Conservation (phyloP, 2,797 vertebrate species). For the Morelia viridis region DNA sequence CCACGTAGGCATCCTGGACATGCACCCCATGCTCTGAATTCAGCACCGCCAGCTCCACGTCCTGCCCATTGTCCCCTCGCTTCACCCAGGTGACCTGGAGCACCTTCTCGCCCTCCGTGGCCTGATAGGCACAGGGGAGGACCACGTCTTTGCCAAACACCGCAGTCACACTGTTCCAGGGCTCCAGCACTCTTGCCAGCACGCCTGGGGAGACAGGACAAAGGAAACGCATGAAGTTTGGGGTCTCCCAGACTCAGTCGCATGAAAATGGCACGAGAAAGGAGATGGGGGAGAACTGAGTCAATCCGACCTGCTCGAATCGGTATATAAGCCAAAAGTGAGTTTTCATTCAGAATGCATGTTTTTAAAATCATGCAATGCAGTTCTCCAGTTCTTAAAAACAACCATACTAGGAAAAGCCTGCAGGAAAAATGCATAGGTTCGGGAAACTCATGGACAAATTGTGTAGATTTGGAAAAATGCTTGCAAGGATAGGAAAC, state of each 20-base stretch:
- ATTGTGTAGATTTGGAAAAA: too few species aligned
- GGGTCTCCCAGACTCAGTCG: neutral
- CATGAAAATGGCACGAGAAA: neutral
- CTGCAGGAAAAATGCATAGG: neutral
- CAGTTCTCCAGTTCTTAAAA: neutral
- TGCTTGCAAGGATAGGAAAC: neutral
- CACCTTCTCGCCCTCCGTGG: slow-evolving; percentile 73
- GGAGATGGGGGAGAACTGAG: too few species aligned
- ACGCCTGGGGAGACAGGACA: slow-evolving; percentile 56
- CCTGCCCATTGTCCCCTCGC: slow-evolving; percentile 31
- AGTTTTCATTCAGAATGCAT: too few species aligned
- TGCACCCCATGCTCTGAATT: slow-evolving; percentile 70
- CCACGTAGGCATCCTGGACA: slow-evolving; percentile 62
- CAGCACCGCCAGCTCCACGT: slow-evolving; percentile 64
- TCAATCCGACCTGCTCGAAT: too few species aligned
- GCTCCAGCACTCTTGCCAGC: slow-evolving; percentile 59
- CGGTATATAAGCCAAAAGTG: too few species aligned
- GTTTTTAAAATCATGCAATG: neutral
- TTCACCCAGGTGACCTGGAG: slow-evolving; percentile 86
- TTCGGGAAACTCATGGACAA: neutral
- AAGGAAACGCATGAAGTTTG: neutral
- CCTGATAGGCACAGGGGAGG: slow-evolving; percentile 84
- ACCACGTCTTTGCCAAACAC: slow-evolving; percentile 76
- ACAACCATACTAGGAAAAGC: neutral
- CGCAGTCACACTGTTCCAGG: slow-evolving; percentile 62